Evolutionary conservation across 2,113 vertebrate species (phyloP).

Genomic region (Girardinichthys multiradiatus): DNA sequence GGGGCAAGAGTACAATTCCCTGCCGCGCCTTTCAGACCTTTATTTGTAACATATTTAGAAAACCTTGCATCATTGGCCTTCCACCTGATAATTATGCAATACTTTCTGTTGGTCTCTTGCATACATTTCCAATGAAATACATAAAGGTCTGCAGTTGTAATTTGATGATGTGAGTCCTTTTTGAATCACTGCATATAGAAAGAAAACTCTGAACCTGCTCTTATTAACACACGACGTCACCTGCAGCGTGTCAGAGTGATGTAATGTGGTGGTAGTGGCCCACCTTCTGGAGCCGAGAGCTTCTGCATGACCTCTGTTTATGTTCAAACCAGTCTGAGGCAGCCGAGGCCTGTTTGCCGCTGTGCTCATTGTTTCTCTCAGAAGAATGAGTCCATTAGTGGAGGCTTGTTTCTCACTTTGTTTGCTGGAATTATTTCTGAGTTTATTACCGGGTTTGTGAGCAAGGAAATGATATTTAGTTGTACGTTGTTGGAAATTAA

Average conservation of each 20-base stretch:
- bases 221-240: not conserved
- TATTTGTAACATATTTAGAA: not conserved
- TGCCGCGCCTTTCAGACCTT: not conserved
- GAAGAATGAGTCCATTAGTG: not conserved
- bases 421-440: not conserved
- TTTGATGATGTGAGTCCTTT: not conserved
- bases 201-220: no score
- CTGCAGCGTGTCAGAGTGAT: slow-evolving; percentile 1
- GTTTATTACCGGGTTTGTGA: not conserved
- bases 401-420: not conserved
- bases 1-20: no score
- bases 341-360: not conserved
- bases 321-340: slow-evolving; percentile 2
- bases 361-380: slow-evolving; percentile 1
- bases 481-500: not conserved
- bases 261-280: not conserved
- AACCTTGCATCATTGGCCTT: not conserved
- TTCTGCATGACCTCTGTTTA: not conserved
- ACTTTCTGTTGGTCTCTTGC: not conserved
- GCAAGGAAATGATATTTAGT: not conserved
- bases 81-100: no score
- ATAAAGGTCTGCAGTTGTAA: not conserved
- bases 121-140: not conserved
- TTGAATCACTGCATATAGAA: not conserved
- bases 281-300: slow-evolving; percentile 2